These are phyloP conservation scores for Cettia cetti DNA, from an alignment of 2,113 vertebrate species.

Conservation along the genomic window DNA sequence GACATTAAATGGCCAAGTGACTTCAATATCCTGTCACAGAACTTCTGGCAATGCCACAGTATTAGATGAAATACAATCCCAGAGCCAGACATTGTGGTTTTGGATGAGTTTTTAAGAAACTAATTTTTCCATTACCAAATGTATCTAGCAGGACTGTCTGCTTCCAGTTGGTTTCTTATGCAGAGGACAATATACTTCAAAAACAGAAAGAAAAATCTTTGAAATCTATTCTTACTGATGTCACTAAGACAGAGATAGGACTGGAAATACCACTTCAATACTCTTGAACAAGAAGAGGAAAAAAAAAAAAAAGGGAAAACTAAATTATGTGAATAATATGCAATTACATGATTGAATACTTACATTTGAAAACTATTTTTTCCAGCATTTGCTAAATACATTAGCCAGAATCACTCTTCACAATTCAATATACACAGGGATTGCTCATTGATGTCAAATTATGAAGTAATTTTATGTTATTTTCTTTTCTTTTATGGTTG, in stretches of 20 bases:
- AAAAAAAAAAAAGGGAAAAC: accelerated
- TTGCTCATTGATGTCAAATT: neutral
- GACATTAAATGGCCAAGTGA: neutral
- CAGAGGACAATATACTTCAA: neutral
- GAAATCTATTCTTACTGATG: neutral
- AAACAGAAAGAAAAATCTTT: neutral
- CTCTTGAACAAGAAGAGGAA: neutral
- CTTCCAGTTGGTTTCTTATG: neutral
- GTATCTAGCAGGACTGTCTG: neutral
- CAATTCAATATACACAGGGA: neutral
- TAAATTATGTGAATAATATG: neutral
- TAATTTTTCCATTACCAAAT: neutral
- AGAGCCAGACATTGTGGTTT: neutral
- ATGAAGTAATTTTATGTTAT: neutral
- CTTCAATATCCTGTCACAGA: neutral
- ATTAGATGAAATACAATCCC: neutral
- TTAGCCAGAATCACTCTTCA: neutral
- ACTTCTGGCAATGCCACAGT: neutral
- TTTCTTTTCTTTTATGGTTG: neutral
- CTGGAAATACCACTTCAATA: neutral
- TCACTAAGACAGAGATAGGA: neutral
- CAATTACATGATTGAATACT: neutral
- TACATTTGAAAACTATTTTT: neutral
- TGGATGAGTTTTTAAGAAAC: neutral
- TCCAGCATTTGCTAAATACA: neutral